phyloP scores from a whole-genome alignment of 2,888 invertebrate species.

The Patella caerulea region DNA sequence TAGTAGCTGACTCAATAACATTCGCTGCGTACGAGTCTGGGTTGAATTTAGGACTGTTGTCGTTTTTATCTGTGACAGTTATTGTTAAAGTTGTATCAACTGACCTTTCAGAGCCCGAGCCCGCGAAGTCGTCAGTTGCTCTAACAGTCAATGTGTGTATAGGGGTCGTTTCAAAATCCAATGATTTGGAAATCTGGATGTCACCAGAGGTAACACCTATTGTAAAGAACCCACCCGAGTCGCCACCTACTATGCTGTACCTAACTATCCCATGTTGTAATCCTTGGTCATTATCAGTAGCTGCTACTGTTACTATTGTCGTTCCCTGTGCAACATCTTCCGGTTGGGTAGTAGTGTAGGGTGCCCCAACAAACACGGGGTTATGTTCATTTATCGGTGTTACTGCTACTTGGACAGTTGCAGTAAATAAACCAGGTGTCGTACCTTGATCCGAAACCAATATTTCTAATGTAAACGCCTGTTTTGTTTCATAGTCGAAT shows the following conservation, averaged over 20 bases:
- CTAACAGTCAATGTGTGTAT: conserved; percentile 39
- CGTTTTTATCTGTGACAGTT: conserved; percentile 90
- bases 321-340: conserved; percentile 41
- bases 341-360: conserved; percentile 35
- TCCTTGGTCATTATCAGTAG: conserved; percentile 50
- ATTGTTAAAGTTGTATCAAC: conserved; percentile 83
- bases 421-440: conserved; percentile 30
- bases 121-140: conserved; percentile 44
- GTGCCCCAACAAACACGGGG: conserved; percentile 42
- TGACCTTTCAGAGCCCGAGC: conserved; percentile 31
- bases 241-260: conserved; percentile 38
- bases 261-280: conserved; percentile 42
- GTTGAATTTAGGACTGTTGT: conserved; percentile 93
- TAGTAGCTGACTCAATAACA: conserved; percentile 87
- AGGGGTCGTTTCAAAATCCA: conserved; percentile 39
- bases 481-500: conserved; percentile 54
- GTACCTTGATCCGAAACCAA: conserved; percentile 46
- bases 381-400: conserved; percentile 38
- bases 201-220: conserved; percentile 24
- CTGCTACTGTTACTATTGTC: conserved; percentile 35
- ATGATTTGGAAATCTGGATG: conserved; percentile 16
- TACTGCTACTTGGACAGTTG: conserved; percentile 33
- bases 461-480: conserved; percentile 40
- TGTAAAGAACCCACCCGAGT: conserved; percentile 28
- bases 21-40: conserved; percentile 92